Evolutionary conservation across 2,888 invertebrate genomes (phyloP), one percentile per base, ranked within the genome.

Genomic region (Neoitamus cyanurus): DNA sequence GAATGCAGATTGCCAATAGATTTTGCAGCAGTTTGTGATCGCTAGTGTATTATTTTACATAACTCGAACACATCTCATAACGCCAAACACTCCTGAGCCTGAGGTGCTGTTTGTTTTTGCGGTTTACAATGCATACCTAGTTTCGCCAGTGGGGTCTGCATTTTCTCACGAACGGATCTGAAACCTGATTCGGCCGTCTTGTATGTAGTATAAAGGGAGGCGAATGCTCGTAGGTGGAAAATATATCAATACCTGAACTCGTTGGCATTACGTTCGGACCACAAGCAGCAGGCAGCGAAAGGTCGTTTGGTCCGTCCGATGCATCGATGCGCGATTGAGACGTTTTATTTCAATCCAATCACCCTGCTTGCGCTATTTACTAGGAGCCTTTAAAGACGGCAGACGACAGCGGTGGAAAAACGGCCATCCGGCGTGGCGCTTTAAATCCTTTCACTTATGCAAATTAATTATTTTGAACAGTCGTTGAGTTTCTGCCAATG

Each of bases 371-470:
- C n/a, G n/a, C 42, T 15, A n/a, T 42, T 20, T 20, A 2, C 25
- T 0, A 9, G 20, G 9, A 48, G 48, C 58, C 25, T 25, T 58
- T 58, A 7, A 58, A 58, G 25, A 25, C 9, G 58, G 58, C 58
- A 58, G 58, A 58, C 15, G 58, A 58, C 15, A 15, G 58, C 25
- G 25, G 58, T 25, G 58, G 58, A 25, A 58, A 58, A 58, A 58
- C 58, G 15, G 58, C 58, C 58, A 25, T 58, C 58, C 58, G 58
- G 25, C 6, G 25, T 3, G 20, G 58, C 25, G 58, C 58, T 25
- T 58, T 58, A 58, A 73, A 73, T 73, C 73, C 73, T 73, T 73
- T 73, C 73, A 73, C 73, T 73, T 73, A 73, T 73, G 73, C 73
- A 73, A 73, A 73, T 73, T 34, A 36, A 73, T 73, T 73, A 34